Conservation (phyloP, 2,888 invertebrate genomes). For the Dasypolia templi region DNA sequence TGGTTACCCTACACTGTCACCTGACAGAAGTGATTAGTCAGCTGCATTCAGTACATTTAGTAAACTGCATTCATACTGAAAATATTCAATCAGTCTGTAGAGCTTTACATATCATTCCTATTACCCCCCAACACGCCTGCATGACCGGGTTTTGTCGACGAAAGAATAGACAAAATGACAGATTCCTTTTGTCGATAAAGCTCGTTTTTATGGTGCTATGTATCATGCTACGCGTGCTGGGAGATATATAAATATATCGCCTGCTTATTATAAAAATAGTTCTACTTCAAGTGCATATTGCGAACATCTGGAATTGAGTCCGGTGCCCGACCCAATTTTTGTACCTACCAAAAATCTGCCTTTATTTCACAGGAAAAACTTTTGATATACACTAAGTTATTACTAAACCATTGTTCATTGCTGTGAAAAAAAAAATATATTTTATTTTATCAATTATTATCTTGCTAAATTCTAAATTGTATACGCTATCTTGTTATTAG, state of each 20-base stretch:
- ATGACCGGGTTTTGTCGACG: too few relatives aligned
- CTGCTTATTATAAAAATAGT: not conserved
- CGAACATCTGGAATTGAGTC: conserved; percentile 12
- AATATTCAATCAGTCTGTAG: not conserved
- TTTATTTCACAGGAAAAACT: not conserved
- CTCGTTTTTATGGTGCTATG: too few relatives aligned
- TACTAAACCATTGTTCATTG: too few relatives aligned
- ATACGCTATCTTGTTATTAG: not conserved
- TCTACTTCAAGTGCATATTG: not conserved
- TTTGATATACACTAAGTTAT: too few relatives aligned
- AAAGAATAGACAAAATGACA: too few relatives aligned
- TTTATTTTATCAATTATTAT: not conserved
- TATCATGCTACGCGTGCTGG: too few relatives aligned
- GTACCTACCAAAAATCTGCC: too few relatives aligned
- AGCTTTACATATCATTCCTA: not conserved
- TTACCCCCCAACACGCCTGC: too few relatives aligned
- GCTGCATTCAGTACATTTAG: too few relatives aligned
- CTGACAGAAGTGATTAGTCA: not conserved
- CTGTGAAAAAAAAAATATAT: too few relatives aligned
- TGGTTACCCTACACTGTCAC: not conserved
- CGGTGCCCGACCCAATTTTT: not conserved
- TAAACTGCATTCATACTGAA: not conserved
- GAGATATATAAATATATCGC: too few relatives aligned
- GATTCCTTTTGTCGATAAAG: too few relatives aligned
- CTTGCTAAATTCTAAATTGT: not conserved